Conservation (phyloP, 2,888 invertebrate genomes). For the Caenorhabditis sp. region DNA sequence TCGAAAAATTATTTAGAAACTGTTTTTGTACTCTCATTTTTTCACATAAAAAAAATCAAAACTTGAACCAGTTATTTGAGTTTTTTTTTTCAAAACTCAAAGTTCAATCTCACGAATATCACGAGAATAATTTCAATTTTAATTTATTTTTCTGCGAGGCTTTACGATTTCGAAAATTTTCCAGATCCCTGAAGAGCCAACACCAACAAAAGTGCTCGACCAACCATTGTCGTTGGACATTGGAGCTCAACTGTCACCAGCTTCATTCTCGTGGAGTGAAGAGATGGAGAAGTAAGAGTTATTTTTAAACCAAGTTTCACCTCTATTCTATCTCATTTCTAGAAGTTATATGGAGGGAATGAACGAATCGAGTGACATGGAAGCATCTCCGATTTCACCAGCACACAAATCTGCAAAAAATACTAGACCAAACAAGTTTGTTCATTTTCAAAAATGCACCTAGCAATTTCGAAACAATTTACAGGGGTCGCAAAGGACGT, state of each 20-base stretch:
- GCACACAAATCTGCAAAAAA: neutral
- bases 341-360: neutral
- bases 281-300: conserved; percentile 44
- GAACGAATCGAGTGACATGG: conserved; percentile 25
- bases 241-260: conserved; percentile 22
- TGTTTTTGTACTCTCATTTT: too few species aligned
- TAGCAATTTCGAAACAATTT: neutral
- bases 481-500: neutral
- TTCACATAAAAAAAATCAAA: too few species aligned
- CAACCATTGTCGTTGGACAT: conserved; percentile 21
- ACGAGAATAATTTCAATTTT: too few species aligned
- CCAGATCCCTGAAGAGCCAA: conserved; percentile 41
- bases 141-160: too few species aligned
- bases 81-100: too few species aligned
- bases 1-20: too few species aligned
- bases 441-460: neutral
- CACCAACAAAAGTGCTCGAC: conserved; percentile 30
- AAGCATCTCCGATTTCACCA: conserved; percentile 24
- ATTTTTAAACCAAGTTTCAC: neutral
- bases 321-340: neutral
- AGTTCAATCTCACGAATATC: too few species aligned
- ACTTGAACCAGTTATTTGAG: too few species aligned
- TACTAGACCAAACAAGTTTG: neutral
- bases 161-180: too few species aligned
- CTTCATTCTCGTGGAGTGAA: conserved; percentile 48